Base-by-base conservation (phyloP, 2,797 vertebrate species). In the Pipistrellus pygmaeus region DNA sequence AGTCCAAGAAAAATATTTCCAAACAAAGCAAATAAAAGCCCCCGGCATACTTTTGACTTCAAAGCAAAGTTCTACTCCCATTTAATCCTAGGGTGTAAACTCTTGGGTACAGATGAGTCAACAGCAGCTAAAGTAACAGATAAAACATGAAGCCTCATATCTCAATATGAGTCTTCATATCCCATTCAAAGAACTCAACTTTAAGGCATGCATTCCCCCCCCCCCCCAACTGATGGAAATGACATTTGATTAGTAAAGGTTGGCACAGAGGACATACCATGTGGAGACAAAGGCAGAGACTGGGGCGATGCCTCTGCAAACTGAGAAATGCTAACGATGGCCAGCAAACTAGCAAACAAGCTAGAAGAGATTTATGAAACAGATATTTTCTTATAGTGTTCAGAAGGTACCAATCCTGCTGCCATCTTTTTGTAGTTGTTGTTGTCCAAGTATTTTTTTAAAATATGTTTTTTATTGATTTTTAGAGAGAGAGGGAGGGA, bases 121-220 rank as follows among this genome's bases (percentile, higher is more conserved):
- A 98, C 97, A 97, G 97, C 97, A 95, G 97, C 98, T 98, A 97
- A 96, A 96, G 97, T 97, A 97, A 97, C 89, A 98, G 95, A 97
- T 83, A 96, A 88, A 96, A 94, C 57, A 73, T 17, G 21, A 41
- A 57, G 18, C n/a, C 18, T 68, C 78, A 69, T 72, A 88, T 93
- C 41, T 86, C 41, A 41, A 23, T 73, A 64, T 35, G 57, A 91
- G 94, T 51, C 78, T 78, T 92, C 88, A 32, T 77, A 57, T 55
- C 68, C 46, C n/a, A 21, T 44, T 84, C 41, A 85, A 85, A 78
- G 57, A 57, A n/a, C 10, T 11, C n/a, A 51, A 14, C 23, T 82
- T 53, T 27, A 95, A 41, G 68, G 12, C 32, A 55, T 68, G 9
- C 68, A 44, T 71, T 93, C 90, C 20, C 6, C 1, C 38, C 6